These are phyloP conservation scores for Psophia crepitans DNA, from an alignment of 2,113 vertebrate species.

Conservation along the genomic window DNA sequence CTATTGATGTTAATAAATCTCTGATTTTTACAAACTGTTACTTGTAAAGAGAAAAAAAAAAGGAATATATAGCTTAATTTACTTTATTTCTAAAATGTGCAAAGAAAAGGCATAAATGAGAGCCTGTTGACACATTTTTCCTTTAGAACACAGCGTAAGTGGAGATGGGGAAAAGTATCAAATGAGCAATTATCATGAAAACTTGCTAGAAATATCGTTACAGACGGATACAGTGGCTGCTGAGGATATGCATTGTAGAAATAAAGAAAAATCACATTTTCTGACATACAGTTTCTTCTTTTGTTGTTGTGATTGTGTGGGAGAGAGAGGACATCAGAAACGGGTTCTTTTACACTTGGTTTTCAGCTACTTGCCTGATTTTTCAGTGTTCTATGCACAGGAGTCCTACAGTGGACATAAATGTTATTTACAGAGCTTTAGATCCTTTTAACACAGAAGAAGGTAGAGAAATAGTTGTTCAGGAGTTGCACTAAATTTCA, in stretches of 20 bases:
- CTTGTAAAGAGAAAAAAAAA: background rate
- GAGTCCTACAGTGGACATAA: background rate
- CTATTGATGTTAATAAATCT: background rate
- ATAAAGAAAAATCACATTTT: background rate
- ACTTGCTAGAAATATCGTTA: background rate
- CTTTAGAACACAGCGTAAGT: background rate
- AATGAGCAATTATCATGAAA: background rate
- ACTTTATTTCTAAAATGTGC: background rate
- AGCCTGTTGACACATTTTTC: background rate
- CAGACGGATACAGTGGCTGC: background rate
- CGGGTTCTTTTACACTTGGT: background rate
- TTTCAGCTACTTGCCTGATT: background rate
- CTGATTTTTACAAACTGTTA: background rate
- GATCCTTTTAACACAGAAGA: background rate
- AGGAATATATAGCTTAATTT: background rate
- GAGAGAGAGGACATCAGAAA: background rate
- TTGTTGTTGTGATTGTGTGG: background rate
- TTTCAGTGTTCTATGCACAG: background rate
- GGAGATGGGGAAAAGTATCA: background rate
- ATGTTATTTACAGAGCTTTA: background rate
- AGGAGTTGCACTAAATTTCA: background rate
- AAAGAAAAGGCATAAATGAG: background rate
- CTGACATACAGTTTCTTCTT: background rate
- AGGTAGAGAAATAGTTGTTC: background rate
- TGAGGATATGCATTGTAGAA: background rate